Base-by-base conservation (phyloP, 2,797 vertebrate genomes). In the Melopsittacus undulatus region DNA sequence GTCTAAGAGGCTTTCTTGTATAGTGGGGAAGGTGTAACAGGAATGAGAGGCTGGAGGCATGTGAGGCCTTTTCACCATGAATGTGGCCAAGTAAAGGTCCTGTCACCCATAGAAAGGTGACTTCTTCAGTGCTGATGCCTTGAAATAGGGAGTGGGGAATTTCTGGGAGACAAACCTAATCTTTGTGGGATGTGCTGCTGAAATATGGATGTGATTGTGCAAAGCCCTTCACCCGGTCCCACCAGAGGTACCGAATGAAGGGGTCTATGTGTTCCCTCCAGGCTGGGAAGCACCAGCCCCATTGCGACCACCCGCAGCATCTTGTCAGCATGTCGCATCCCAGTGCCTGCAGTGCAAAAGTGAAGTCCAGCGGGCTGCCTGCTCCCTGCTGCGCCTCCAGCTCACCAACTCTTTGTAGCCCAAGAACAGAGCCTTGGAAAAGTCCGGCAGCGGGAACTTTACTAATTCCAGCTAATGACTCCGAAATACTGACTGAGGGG, bases 381-480 rank as follows among this genome's bases (percentile, higher is more conserved):
- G 63, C 57, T 80, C 69, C 92, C 82, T 0, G 5, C 75, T 27
- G 73, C 2, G 83, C 59, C 49, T 92, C n/a, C 70, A 82, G 92
- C 87, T 90, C 68, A 34, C 26, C 1, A 1, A 76, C 84, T 94
- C 84, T 94, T 87, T 92, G 93, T 94, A 95, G 74, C 93, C 34
- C 5, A 0, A 92, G 94, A 97, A 92, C 81, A 87, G 81, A 83
- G 61, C 62, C 80, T 54, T 63, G 70, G 74, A 79, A 96, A 92
- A 94, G 89, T 94, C 94, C 46, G 1, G 76, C 79, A 51, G 67
- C 52, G 1, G 79, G 79, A 66, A 48, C 88, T 95, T 95, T 95
- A 92, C 92, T 80, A 91, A 96, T 64, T 68, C 85, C 32, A 4
- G 2, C 91, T 96, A 91, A 84, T 92, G 92, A 93, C 85, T 97